Evolutionary conservation across 1,140 invertebrate genomes (phyloP), one percentile per base, ranked within the genome.

Genomic region (Drosophila simulans): DNA sequence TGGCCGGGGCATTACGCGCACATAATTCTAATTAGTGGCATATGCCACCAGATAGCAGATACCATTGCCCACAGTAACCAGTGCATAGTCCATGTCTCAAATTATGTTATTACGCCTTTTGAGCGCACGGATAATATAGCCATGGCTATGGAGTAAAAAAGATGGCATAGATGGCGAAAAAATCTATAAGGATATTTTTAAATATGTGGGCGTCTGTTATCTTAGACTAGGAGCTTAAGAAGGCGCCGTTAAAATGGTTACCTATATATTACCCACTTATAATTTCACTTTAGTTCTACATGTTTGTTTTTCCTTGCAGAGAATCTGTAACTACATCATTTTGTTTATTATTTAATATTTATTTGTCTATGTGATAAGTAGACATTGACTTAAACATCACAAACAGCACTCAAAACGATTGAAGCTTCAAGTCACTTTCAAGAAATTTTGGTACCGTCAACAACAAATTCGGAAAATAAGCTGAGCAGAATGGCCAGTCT

Each of bases 21-120:
- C 63, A 80, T 82, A 86, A 85, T 85, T 85, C 79, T 85, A 85
- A 85, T 85, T 85, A 85, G 81, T 86, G 81, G 73, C 83, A 88
- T 88, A 77, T 85, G 83, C 66, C 68, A 17, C 42, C 65, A 56
- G 68, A 71, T 56, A 71, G 43, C 51, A 55, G 25, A 65, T 65
- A 34, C 31, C 59, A 49, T 25, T 35, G 35, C 66, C n/a, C 59
- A 46, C 15, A 34, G 49, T 52, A 35, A 20, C 51, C 59, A 62
- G 34, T 43, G 5, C 34, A 39, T 40, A 74, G 54, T 34, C 66
- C 66, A 48, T 56, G 63, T 25, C 31, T 49, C 34, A 77, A 77
- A 85, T 81, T 86, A 88, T 82, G 74, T 85, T 86, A 88, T 82
- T 88, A 85, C 74, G 74, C 68, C 83, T 85, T 86, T 85, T 82